These are phyloP conservation scores for Bombylius major DNA, from an alignment of 2,888 invertebrate genomes.

Conservation along the genomic window DNA sequence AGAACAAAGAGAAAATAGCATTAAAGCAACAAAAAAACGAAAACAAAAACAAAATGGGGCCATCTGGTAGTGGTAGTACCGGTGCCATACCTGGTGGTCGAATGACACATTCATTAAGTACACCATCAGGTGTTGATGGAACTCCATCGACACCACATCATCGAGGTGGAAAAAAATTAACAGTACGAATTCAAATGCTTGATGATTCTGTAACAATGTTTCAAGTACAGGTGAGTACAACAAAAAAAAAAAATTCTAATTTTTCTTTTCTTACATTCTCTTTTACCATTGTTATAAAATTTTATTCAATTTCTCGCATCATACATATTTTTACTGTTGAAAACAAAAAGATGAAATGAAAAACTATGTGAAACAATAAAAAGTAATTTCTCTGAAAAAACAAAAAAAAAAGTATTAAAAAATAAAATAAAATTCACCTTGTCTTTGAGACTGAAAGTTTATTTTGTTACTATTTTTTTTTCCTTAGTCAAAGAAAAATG, in stretches of 20 bases:
- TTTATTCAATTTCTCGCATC: too few species aligned
- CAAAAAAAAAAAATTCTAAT: background rate
- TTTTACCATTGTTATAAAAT: too few species aligned
- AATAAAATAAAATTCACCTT: too few species aligned
- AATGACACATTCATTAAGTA: constrained; percentile 76
- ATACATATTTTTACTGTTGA: background rate
- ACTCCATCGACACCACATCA: constrained; percentile 59
- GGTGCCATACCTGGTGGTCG: constrained; percentile 38
- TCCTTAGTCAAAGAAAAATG: too few species aligned
- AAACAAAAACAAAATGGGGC: constrained; percentile 6
- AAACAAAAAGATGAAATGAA: background rate
- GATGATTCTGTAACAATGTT: constrained; percentile 83
- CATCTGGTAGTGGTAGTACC: constrained; percentile 9
- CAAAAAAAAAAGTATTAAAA: too few species aligned
- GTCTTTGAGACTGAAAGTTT: too few species aligned
- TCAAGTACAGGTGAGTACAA: constrained; percentile 69
- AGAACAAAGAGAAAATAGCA: background rate
- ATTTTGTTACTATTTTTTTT: too few species aligned
- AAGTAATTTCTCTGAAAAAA: too few species aligned
- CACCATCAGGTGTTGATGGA: constrained; percentile 68
- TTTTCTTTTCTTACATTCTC: too few species aligned
- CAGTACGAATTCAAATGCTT: constrained; percentile 77
- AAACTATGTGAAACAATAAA: too few species aligned
- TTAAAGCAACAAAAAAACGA: background rate
- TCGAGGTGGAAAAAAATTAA: constrained; percentile 81